phyloP scores from a whole-genome alignment of 2,797 vertebrate genomes.

The Gymnoscopelus microlampas region DNA sequence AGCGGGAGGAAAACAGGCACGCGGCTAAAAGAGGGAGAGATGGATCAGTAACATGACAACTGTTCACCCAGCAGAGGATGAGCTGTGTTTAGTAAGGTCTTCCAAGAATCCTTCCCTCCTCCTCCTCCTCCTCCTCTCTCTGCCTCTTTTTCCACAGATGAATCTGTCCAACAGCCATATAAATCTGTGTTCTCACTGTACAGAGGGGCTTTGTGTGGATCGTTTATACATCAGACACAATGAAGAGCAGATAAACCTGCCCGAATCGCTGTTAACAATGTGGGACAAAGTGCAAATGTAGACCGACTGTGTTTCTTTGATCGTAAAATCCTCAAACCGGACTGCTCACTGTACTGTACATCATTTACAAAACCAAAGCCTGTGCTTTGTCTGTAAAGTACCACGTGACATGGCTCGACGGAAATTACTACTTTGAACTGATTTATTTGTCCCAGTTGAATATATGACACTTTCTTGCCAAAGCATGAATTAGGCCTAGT shows the following conservation, averaged over 20 bases:
- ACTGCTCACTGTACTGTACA: constrained; percentile 19
- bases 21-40: constrained; percentile 38
- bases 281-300: constrained; percentile 27
- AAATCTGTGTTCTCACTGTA: constrained; percentile 60
- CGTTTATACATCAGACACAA: constrained; percentile 56
- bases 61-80: constrained; percentile 54
- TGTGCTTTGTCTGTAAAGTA: too few species aligned
- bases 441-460: too few species aligned
- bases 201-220: constrained; percentile 61
- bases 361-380: too few species aligned
- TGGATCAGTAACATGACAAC: constrained; percentile 55
- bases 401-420: too few species aligned
- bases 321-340: constrained; percentile 25
- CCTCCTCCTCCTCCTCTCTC: constrained; percentile 6
- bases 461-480: too few species aligned
- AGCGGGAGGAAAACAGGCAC: constrained; percentile 30
- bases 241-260: constrained; percentile 49
- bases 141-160: constrained; percentile 61
- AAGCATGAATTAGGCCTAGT: too few species aligned
- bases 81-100: constrained; percentile 59
- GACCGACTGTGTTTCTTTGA: constrained; percentile 29
- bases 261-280: constrained; percentile 8
- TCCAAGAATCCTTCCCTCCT: constrained; percentile 65
- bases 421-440: too few species aligned
- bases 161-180: constrained; percentile 64